These are phyloP conservation scores for Pampusana beccarii DNA, from an alignment of 2,113 vertebrate genomes.

Conservation along the genomic window DNA sequence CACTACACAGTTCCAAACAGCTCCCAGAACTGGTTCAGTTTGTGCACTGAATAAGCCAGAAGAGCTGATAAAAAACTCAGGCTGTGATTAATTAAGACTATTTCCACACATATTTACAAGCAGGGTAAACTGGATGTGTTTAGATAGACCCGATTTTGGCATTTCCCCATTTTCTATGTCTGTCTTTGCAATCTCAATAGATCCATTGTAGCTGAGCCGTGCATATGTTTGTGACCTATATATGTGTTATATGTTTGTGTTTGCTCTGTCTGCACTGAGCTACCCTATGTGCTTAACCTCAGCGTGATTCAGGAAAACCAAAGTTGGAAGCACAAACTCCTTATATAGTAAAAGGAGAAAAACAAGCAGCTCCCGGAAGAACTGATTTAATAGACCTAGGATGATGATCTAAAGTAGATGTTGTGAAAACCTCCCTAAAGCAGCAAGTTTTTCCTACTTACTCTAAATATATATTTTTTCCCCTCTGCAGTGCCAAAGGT, in stretches of 20 bases:
- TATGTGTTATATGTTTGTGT: not conserved
- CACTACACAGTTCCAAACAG: not conserved
- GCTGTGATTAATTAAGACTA: not conserved
- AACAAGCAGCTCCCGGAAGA: not conserved
- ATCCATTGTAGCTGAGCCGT: not conserved
- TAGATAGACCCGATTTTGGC: not conserved
- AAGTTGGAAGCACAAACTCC: slow-evolving; percentile 33
- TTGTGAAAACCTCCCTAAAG: slow-evolving; percentile 19
- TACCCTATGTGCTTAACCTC: not conserved
- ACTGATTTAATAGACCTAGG: not conserved
- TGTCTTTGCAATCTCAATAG: not conserved
- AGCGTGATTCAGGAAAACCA: not conserved
- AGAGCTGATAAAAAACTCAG: not conserved
- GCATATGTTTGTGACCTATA: not conserved
- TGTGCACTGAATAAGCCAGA: not conserved
- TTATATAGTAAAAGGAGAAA: slow-evolving; percentile 50
- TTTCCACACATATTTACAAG: not conserved
- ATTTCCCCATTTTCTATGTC: not conserved
- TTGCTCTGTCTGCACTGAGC: not conserved
- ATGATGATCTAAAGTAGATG: slow-evolving; percentile 24
- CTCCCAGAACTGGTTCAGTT: not conserved
- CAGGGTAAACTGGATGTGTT: not conserved
- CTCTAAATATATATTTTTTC: slow-evolving; percentile 9
- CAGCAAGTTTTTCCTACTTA: slow-evolving; percentile 26
- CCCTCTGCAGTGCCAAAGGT: not conserved